Conservation (phyloP, 92 coral and sea anemone genomes). For the Heteractis magnifica region DNA sequence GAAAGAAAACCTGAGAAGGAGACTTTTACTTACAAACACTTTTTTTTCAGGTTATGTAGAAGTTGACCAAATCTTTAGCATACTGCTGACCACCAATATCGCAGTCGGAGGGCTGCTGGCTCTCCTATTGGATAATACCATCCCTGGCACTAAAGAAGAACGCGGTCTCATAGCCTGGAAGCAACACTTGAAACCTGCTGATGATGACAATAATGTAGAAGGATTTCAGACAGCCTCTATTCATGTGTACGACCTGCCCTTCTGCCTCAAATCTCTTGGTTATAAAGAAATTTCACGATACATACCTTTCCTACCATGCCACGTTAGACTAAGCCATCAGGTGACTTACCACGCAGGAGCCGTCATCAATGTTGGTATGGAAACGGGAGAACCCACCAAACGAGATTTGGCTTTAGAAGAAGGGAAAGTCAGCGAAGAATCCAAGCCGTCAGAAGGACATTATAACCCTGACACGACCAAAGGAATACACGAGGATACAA, state of each 20-base stretch:
- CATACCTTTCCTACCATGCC: constrained; percentile 71
- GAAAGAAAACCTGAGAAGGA: no score
- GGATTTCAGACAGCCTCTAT: constrained; percentile 57
- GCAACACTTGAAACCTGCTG: constrained; percentile 18
- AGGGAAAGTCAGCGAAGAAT: background rate
- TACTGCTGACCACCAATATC: constrained; percentile 87
- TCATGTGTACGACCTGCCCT: constrained; percentile 76
- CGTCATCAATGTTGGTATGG: constrained; percentile 19
- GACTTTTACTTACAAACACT: no score
- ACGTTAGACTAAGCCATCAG: constrained; percentile 12
- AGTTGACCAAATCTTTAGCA: constrained; percentile 77
- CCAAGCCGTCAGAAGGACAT: background rate
- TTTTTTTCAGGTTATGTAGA: constrained; percentile 49
- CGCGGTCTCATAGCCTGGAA: constrained; percentile 89
- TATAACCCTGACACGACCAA: background rate
- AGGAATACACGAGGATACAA: background rate
- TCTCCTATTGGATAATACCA: constrained; percentile 84
- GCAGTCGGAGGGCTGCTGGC: constrained; percentile 86
- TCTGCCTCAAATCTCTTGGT: constrained; percentile 62
- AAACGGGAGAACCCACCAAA: background rate
- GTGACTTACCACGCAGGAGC: background rate
- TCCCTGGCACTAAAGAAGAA: constrained; percentile 89
- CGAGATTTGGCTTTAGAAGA: background rate
- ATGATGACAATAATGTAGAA: constrained; percentile 23
- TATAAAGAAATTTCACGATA: constrained; percentile 43